Evolutionary conservation across 2,888 invertebrate species (phyloP).

Genomic region (Erebia epiphron): DNA sequence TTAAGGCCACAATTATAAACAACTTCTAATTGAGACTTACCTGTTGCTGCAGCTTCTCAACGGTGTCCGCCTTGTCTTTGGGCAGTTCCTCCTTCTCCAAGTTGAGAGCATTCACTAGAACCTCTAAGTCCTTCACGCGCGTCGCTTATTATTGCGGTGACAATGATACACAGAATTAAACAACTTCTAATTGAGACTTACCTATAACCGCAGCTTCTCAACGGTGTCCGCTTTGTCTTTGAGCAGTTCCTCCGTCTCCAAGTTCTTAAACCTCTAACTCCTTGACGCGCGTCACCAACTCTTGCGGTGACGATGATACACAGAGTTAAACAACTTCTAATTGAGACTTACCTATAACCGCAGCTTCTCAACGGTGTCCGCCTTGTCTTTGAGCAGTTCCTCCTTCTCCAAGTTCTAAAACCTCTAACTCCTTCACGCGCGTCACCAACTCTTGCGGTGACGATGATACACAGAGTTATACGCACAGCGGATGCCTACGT

Average conservation of each 20-base stretch:
- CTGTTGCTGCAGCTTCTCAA: constrained; percentile 91
- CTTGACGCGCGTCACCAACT: constrained; percentile 79
- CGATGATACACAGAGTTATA: constrained; percentile 39
- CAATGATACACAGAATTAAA: constrained; percentile 38
- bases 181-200: constrained; percentile 39
- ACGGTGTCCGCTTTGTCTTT: constrained; percentile 91
- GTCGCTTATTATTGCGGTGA: constrained; percentile 63
- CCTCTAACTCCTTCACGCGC: constrained; percentile 89
- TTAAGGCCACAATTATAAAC: too few species aligned
- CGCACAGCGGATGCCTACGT: too few species aligned
- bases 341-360: constrained; percentile 81
- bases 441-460: constrained; percentile 64
- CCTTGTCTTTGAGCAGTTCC: constrained; percentile 90
- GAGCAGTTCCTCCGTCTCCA: constrained; percentile 91
- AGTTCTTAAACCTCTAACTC: constrained; percentile 89
- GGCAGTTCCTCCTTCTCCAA: constrained; percentile 91
- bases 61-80: constrained; percentile 90
- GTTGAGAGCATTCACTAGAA: constrained; percentile 85
- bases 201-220: constrained; percentile 91
- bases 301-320: too few species aligned
- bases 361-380: constrained; percentile 91
- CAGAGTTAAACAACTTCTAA: background rate
- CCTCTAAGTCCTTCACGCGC: constrained; percentile 89
- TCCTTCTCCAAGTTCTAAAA: constrained; percentile 90
- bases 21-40: constrained; percentile 46